Conservation (phyloP, 2,888 invertebrate species). For the Drosophila aldrichi region DNA sequence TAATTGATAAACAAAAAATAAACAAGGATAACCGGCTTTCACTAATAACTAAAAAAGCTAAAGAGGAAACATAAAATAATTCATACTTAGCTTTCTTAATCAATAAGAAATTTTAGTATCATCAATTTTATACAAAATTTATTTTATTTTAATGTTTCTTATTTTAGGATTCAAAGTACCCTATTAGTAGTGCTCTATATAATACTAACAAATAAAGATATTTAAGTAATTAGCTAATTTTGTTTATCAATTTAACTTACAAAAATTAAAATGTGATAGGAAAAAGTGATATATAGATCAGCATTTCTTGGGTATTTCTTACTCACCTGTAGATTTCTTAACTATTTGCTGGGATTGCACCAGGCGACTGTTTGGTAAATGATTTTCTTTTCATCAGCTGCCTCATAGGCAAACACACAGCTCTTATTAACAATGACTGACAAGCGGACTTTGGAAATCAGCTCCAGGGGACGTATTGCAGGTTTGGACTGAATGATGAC, state of each 20-base stretch:
- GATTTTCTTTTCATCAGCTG: constrained; percentile 23
- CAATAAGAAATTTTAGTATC: no score
- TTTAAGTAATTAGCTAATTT: no score
- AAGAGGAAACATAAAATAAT: no score
- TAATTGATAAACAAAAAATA: constrained; percentile 2
- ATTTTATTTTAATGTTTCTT: no score
- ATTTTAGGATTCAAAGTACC: no score
- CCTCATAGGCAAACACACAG: constrained; percentile 88
- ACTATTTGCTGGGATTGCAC: constrained; percentile 59
- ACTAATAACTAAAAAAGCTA: no score
- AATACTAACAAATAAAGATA: no score
- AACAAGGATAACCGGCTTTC: background rate
- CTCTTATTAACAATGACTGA: constrained; percentile 92
- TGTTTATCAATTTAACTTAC: no score
- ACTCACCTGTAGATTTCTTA: constrained; percentile 17
- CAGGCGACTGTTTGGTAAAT: constrained; percentile 59
- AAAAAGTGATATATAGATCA: background rate
- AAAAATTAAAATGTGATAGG: background rate
- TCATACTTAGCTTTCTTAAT: no score
- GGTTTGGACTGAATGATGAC: constrained; percentile 84
- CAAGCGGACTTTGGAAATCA: constrained; percentile 89
- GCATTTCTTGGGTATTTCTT: background rate
- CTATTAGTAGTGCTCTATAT: no score
- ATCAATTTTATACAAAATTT: no score
- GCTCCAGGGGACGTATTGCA: constrained; percentile 83